These are phyloP conservation scores for Hylia prasina DNA, from an alignment of 2,113 vertebrate species.

Conservation along the genomic window DNA sequence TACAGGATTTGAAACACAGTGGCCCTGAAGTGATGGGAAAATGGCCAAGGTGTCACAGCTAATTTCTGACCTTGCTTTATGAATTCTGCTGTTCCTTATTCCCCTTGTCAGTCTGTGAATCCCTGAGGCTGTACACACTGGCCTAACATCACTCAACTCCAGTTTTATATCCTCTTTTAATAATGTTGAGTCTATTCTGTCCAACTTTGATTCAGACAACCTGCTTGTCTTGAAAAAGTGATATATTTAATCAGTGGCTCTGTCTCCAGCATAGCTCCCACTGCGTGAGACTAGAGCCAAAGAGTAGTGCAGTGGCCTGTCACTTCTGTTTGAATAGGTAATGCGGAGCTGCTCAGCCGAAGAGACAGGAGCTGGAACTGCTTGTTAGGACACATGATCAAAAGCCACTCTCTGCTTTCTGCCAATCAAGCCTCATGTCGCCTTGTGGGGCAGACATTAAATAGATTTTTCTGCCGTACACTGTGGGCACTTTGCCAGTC, in stretches of 20 bases:
- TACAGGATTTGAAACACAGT: slow-evolving; percentile 71
- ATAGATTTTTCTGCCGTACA: slow-evolving; percentile 86
- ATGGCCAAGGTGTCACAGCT: slow-evolving; percentile 78
- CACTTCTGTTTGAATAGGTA: slow-evolving; percentile 98
- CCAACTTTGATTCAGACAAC: slow-evolving; percentile 86
- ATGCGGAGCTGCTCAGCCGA: slow-evolving; percentile 90
- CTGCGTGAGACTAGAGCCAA: slow-evolving; percentile 82
- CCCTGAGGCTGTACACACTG: slow-evolving; percentile 80
- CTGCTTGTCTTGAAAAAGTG: slow-evolving; percentile 83
- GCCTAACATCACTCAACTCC: slow-evolving; percentile 86
- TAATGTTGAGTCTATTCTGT: slow-evolving; percentile 81
- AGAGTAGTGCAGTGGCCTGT: slow-evolving; percentile 86
- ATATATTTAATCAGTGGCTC: slow-evolving; percentile 82
- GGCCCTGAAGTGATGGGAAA: slow-evolving; percentile 75
- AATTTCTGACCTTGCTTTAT: slow-evolving; percentile 79
- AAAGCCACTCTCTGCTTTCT: slow-evolving; percentile 92
- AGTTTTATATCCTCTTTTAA: slow-evolving; percentile 82
- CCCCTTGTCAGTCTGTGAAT: slow-evolving; percentile 79
- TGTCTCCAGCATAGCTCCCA: slow-evolving; percentile 77
- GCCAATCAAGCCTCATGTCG: slow-evolving; percentile 94
- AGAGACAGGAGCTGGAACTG: slow-evolving; percentile 93
- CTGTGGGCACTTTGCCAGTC: slow-evolving; percentile 85
- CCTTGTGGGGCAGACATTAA: slow-evolving; percentile 93
- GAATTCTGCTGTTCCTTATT: slow-evolving; percentile 77
- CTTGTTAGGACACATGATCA: slow-evolving; percentile 99